Conservation (phyloP, 2,797 vertebrate genomes). For the Vultur gryphus region DNA sequence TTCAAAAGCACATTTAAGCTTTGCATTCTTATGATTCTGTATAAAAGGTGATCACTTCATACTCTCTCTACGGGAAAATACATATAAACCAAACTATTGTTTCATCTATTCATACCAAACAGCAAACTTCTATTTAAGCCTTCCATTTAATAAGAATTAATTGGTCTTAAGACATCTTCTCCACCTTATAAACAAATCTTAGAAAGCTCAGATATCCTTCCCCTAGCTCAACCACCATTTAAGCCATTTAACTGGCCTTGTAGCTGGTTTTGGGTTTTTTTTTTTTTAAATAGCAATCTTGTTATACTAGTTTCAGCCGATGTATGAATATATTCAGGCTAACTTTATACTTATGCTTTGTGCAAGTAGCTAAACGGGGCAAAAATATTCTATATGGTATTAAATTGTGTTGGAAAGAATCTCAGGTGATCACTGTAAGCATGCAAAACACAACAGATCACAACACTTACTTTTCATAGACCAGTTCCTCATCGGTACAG, state of each 20-base stretch:
- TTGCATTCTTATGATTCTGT: not conserved
- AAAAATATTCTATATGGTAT: rapidly evolving
- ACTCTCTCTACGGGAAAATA: not conserved
- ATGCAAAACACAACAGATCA: rapidly evolving
- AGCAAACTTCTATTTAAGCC: not conserved
- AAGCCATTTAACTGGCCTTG: not conserved
- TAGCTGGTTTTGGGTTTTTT: not conserved
- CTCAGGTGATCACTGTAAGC: not conserved
- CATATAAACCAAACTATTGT: not conserved
- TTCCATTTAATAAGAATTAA: not conserved
- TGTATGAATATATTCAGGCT: not conserved
- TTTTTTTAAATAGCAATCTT: not conserved
- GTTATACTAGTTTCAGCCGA: not conserved
- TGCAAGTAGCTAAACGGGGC: rapidly evolving
- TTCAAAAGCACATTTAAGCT: not conserved
- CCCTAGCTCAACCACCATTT: not conserved
- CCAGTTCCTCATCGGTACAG: conserved; percentile 93
- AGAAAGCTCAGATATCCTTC: not conserved
- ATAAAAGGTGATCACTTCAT: not conserved
- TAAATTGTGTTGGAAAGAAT: rapidly evolving
- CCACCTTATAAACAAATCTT: not conserved
- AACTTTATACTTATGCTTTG: not conserved
- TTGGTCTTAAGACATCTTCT: not conserved
- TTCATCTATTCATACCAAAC: not conserved
- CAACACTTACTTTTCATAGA: conserved; percentile 94